Base-by-base conservation (phyloP, 2,797 vertebrate species). In the Manis pentadactyla region DNA sequence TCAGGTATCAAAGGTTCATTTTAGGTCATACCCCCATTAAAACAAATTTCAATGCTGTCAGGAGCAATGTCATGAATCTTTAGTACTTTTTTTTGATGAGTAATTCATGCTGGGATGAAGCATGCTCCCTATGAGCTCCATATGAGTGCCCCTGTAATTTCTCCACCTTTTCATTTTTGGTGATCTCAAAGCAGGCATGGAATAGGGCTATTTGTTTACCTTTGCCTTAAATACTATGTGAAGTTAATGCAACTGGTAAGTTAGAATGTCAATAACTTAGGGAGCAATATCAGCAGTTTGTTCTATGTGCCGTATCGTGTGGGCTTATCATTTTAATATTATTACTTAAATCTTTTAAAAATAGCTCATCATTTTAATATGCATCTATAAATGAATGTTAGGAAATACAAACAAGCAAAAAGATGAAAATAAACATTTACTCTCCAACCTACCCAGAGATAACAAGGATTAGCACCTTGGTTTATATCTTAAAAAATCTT, bases 1-100 rank as follows among this genome's bases (percentile, higher is more conserved):
- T 98, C 97, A 75, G 97, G 96, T 96, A 98, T 94, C 97, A 89
- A 90, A 96, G 93, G 98, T 98, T 97, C 95, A 61, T 97, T 96
- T 96, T 95, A 97, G 98, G 98, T 98, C 97, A 39, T 96, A 94
- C 25, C 93, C 93, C 95, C 97, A 97, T 98, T 98, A 98, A 98
- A 98, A 82, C 77, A 97, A 98, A 99, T 98, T 98, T 98, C 95
- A 95, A 21, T 96, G 90, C 88, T 95, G 96, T 97, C 97, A 96
- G 96, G 97, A 97, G 82, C 93, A 85, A 98, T 97, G 98, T 94
- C 96, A 97, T 0, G 0, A 93, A 78, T 86, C 86, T 92, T 97
- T 89, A 15, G 27, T 96, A 90, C 66, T 34, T 0, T 1, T 27
- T 0, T 75, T 93, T 78, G 68, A 89, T 81, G 94, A 96, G 90